A percentile compares a stretch with the other conserved stretches of the same genome.
Evolutionary conservation across 2,797 vertebrate genomes (phyloP).

Genomic region (Oryzias dopingdopingensis): DNA sequence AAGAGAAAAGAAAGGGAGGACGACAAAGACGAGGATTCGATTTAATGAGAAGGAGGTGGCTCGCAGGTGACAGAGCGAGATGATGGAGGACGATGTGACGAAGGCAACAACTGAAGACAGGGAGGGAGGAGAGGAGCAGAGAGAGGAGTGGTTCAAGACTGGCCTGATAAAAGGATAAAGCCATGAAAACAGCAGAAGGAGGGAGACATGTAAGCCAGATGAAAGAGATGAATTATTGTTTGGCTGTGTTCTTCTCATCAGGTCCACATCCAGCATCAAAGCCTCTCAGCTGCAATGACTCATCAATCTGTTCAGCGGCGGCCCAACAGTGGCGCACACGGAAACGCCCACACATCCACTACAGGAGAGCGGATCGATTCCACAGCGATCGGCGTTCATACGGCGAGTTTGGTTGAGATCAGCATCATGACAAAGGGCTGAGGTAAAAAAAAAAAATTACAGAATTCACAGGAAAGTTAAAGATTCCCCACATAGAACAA

Average conservation of each 20-base stretch:
- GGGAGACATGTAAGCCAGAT: constrained; percentile 17
- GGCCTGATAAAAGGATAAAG: constrained; percentile 12
- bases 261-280: constrained; percentile 39
- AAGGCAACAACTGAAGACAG: constrained; percentile 4
- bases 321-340: background rate
- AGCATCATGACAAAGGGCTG: background rate
- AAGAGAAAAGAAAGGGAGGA: constrained; percentile 10
- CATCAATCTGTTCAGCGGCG: constrained; percentile 25
- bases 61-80: constrained; percentile 30
- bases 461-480: background rate
- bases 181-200: constrained; percentile 11
- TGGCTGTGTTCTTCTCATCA: constrained; percentile 29
- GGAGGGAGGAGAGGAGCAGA: background rate
- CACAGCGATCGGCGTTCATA: background rate
- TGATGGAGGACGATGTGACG: constrained; percentile 8
- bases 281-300: constrained; percentile 30
- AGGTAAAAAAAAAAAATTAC: no score
- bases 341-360: constrained; percentile 1
- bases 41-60: constrained; percentile 29
- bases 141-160: background rate
- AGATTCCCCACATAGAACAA: background rate
- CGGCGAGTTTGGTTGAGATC: no score
- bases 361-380: background rate
- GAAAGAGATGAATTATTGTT: constrained; percentile 40
- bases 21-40: constrained; percentile 22